Percentiles rank a stretch among this genome's conserved stretches.
Conservation (phyloP, 2,113 vertebrate genomes). For the Grantiella picta region DNA sequence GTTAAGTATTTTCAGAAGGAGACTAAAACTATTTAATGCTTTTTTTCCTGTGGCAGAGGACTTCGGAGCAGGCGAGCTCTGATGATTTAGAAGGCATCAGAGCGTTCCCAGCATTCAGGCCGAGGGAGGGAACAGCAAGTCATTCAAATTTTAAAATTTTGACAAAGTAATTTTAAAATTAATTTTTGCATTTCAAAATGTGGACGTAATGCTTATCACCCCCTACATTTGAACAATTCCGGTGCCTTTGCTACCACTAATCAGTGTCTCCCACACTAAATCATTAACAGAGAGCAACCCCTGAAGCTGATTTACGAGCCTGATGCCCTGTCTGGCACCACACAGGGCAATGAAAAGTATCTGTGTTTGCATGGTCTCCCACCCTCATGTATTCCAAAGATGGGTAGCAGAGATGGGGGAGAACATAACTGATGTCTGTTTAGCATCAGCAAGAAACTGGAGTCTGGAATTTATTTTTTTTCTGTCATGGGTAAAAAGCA, state of each 20-base stretch:
- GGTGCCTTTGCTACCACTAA: neutral
- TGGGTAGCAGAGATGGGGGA: neutral
- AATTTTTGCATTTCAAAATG: neutral
- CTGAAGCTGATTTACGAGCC: neutral
- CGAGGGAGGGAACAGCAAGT: neutral
- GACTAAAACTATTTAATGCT: neutral
- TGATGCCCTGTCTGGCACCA: neutral
- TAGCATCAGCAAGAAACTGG: neutral
- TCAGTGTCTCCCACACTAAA: neutral
- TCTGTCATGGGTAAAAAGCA: neutral
- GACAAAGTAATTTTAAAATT: neutral
- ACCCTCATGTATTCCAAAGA: neutral
- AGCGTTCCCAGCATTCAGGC: neutral
- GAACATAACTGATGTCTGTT: neutral
- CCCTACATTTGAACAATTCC: neutral
- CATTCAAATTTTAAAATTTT: neutral
- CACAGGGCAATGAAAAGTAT: neutral
- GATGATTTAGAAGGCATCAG: neutral
- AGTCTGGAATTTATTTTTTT: neutral
- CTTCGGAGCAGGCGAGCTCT: neutral
- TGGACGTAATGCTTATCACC: neutral
- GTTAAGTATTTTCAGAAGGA: neutral
- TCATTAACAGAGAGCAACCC: neutral
- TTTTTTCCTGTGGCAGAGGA: neutral
- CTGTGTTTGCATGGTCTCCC: neutral